These are phyloP conservation scores for Rhea americana DNA, from an alignment of 2,113 vertebrate genomes.

Conservation along the genomic window DNA sequence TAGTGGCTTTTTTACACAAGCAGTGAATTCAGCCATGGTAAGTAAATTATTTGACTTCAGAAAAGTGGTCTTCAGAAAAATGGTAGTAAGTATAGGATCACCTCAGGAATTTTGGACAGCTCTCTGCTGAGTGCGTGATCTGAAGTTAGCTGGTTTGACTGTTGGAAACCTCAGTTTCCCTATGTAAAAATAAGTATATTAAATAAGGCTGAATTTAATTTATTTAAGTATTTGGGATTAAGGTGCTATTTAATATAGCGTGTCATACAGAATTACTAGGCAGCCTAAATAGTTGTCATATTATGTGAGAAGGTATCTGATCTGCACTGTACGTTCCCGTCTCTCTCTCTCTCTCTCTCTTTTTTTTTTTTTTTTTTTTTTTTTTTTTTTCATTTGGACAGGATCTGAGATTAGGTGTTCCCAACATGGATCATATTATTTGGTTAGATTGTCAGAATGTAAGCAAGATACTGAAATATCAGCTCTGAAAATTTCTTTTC, in stretches of 20 bases:
- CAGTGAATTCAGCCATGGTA: conserved; percentile 6
- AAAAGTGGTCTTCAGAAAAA: conserved; percentile 30
- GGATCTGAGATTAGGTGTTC: conserved; percentile 20
- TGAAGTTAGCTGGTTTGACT: neutral
- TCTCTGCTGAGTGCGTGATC: neutral
- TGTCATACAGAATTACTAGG: neutral
- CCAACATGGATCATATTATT: neutral
- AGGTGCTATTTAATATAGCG: neutral
- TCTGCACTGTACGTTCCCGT: neutral
- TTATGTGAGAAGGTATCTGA: neutral
- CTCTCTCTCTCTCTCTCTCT: neutral
- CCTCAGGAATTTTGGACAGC: neutral
- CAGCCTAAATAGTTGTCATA: neutral
- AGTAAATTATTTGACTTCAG: conserved; percentile 16
- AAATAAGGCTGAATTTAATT: neutral
- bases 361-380: no score
- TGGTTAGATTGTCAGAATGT: conserved; percentile 46
- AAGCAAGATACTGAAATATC: conserved; percentile 25
- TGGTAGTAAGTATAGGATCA: neutral
- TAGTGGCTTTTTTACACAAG: conserved; percentile 5
- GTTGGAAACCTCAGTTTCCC: neutral
- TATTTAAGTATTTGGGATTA: neutral
- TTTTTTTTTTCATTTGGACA: neutral
- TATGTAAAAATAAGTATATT: neutral
- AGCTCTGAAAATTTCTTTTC: conserved; percentile 41